Evolutionary conservation across 2,888 invertebrate species (phyloP), one percentile per base, ranked within the genome.

Genomic region (Listrodromus nycthemerus): DNA sequence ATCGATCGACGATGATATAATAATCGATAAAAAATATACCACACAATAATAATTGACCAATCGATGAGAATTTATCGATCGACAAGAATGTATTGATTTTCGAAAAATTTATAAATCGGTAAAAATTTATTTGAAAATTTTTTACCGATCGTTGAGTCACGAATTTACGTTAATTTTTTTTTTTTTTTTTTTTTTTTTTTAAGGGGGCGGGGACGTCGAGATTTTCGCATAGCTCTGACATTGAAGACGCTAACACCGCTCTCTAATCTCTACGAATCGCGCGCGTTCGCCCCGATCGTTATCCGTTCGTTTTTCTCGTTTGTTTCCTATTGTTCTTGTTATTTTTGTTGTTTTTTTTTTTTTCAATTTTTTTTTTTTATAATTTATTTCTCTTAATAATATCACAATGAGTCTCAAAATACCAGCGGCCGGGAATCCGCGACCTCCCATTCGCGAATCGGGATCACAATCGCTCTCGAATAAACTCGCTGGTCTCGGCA

Each of bases 381-480:
- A n/a, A n/a, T n/a, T n/a, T n/a, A n/a, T n/a, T 77, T 76, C 75
- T 74, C 83, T 81, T 85, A 71, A 84, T 86, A 82, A 87, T 89
- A 89, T 89, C 88, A 89, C 89, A 89, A 89, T 86, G 76, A 88
- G 87, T 88, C 87, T 86, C 83, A 83, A 87, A 88, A 86, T 85
- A 88, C 82, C 83, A 86, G 83, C 83, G 84, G 84, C 86, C 86
- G 79, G 82, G 75, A 61, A 85, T 86, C 80, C 81, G 85, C 85
- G 85, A 86, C 55, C 82, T 85, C 81, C 86, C 82, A 77, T 80
- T 86, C 80, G 69, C 76, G 83, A 82, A 82, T 76, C 79, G 81
- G 63, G 63, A 86, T 82, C 61, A 82, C 73, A 50, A 58, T 67
- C 73, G 75, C 80, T 70, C 74, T 80, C 55, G 74, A 71, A 41